Base-by-base conservation (phyloP, 2,888 invertebrate species). In the Monopis laevigella region DNA sequence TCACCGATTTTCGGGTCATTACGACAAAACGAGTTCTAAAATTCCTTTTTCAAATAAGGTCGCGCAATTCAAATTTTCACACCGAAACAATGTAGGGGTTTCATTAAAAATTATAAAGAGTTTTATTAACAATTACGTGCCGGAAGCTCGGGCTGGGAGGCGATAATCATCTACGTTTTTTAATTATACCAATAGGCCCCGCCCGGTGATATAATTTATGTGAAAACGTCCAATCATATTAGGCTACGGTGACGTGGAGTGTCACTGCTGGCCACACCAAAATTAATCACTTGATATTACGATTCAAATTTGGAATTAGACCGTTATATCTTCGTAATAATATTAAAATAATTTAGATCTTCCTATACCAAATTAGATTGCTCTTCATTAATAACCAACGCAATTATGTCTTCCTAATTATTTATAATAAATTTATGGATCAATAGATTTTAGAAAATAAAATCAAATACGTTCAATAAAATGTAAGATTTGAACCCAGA, bases 181-280 rank as follows among this genome's bases (percentile, higher is more conserved):
- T 72, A 71, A 71, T 71, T 71, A 70, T 58, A 64, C 47, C 56
- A 58, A 64, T 65, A 70, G 58, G 61, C 70, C 50, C 69, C 71
- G 64, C 66, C 69, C 59, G 60, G 55, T 51, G 61, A 59, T 58
- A 63, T 65, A 60, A 71, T 73, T 70, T 70, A 69, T 72, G 70
- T 65, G 61, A 55, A 71, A 67, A 66, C 67, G 75, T 75, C 77
- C 75, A 78, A 77, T 77, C 73, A 62, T 62, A 70, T 78, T 73
- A 73, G 54, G 54, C 56, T 55, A 50, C 58, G 66, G 51, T 72
- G 71, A 74, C 70, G 61, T 65, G 60, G 60, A 65, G 64, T 74
- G 65, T 63, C 65, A 62, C 53, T 48, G 48, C 50, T 57, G 54
- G 59, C 54, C 51, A 57, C 48, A 53, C 54, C 60, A 59, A 65